These are phyloP conservation scores for Campylomormyrus numenius DNA, from an alignment of 2,113 vertebrate genomes.

Conservation along the genomic window DNA sequence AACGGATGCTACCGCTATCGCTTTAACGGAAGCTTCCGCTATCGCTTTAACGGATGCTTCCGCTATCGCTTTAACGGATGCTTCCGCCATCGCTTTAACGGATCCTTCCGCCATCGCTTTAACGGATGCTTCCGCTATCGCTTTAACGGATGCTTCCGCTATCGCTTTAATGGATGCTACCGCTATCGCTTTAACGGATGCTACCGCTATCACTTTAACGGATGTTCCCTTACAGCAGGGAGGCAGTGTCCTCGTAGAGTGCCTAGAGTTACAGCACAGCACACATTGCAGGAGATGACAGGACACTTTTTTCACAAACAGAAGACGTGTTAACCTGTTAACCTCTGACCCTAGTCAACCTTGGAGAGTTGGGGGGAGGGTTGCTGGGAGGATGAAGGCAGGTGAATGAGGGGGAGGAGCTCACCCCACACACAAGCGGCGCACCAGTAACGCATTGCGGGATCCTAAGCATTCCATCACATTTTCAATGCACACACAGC, in stretches of 20 bases:
- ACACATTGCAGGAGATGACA: background rate
- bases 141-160: background rate
- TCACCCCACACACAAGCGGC: background rate
- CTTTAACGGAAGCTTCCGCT: background rate
- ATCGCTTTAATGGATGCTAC: background rate
- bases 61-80: no score
- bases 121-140: background rate
- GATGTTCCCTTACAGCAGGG: background rate
- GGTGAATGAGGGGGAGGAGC: background rate
- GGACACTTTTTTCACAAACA: background rate
- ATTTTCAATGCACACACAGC: background rate
- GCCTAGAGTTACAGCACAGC: background rate
- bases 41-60: background rate
- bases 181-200: background rate
- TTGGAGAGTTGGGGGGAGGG: no score
- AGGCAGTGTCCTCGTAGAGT: background rate
- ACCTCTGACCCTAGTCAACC: background rate
- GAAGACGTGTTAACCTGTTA: background rate
- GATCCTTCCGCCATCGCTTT: no score
- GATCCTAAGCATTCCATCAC: background rate
- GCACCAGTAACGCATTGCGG: background rate
- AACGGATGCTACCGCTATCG: background rate
- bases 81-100: no score
- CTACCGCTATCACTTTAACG: background rate
- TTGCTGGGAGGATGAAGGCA: background rate